Base-by-base conservation (phyloP, 1,140 invertebrate genomes). In the Andrena cerasifolii region DNA sequence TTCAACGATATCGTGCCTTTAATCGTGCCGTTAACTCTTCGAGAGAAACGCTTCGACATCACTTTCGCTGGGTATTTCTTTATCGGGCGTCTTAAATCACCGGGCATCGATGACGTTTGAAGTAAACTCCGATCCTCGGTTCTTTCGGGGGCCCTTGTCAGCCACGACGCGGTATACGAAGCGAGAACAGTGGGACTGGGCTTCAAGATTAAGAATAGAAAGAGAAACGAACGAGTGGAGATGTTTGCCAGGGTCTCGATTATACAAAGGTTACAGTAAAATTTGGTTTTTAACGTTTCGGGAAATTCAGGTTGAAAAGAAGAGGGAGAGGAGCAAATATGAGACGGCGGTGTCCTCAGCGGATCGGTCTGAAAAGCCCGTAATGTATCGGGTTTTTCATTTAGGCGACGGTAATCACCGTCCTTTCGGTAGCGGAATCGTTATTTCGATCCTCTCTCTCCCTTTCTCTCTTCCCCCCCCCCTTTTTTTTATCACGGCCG, bases 311-410 rank as follows among this genome's bases (percentile, higher is more conserved):
- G 61, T n/a, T 12, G 3, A 12, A 62, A 16, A 45, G 49, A n/a
- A 40, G 47, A 33, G 36, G 10, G 18, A n/a, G 21, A 3, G 12
- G 0, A 33, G 21, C 73, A 18, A 40, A 36, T 6, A 6, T 3
- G 72, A 75, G 51, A 75, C 33, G 33, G 49, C 43, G 12, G 21
- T 16, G 58, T 62, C 43, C 33, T 72, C 51, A 56, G 62, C 31
- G 36, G 24, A 24, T 31, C 16, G 53, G 8, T 12, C 18, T 59
- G 73, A 68, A 76, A 76, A 68, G 16, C 40, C 18, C 51, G 53
- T 77, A 72, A 74, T 47, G 81, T 83, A 83, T 83, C 73, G 80
- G 43, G 63, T 79, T 83, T 83, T 83, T 83, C 73, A 82, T 83
- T 59, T 61, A 31, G 49, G 54, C 77, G 81, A 79, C 80, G 78